These are phyloP conservation scores for Notothenia rossii DNA, from an alignment of 2,113 vertebrate genomes.

Conservation along the genomic window DNA sequence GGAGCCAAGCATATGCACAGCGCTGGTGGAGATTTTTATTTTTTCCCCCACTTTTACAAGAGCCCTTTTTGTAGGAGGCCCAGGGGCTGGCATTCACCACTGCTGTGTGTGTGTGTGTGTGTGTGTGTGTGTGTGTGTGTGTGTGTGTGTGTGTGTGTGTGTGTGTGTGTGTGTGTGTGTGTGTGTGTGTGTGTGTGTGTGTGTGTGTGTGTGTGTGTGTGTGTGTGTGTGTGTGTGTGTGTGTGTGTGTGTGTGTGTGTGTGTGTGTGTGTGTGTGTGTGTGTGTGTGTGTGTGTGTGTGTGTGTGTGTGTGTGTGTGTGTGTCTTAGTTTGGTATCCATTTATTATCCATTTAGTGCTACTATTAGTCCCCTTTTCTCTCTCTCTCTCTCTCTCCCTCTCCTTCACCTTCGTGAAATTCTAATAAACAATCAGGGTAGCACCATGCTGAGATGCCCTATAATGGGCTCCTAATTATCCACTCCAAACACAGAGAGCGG, in stretches of 20 bases:
- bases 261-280: too few relatives aligned
- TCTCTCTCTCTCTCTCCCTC: constrained; percentile 30
- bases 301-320: constrained; percentile 4
- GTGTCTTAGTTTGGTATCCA: constrained; percentile 62
- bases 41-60: constrained; percentile 72
- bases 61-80: constrained; percentile 74
- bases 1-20: constrained; percentile 67
- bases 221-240: too few relatives aligned
- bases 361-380: constrained; percentile 71
- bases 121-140: too few relatives aligned
- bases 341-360: constrained; percentile 81
- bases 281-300: too few relatives aligned
- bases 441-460: constrained; percentile 78
- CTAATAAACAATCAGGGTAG: constrained; percentile 81
- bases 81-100: constrained; percentile 69
- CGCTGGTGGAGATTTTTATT: constrained; percentile 56
- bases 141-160: too few relatives aligned
- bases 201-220: too few relatives aligned
- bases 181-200: too few relatives aligned
- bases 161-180: constrained; percentile 18
- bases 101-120: neutral
- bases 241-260: too few relatives aligned
- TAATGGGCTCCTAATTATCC: constrained; percentile 83
- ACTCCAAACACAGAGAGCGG: constrained; percentile 77
- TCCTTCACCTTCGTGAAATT: constrained; percentile 74